These are phyloP conservation scores for Sesamia inferens DNA, from an alignment of 2,888 invertebrate genomes.

Conservation along the genomic window DNA sequence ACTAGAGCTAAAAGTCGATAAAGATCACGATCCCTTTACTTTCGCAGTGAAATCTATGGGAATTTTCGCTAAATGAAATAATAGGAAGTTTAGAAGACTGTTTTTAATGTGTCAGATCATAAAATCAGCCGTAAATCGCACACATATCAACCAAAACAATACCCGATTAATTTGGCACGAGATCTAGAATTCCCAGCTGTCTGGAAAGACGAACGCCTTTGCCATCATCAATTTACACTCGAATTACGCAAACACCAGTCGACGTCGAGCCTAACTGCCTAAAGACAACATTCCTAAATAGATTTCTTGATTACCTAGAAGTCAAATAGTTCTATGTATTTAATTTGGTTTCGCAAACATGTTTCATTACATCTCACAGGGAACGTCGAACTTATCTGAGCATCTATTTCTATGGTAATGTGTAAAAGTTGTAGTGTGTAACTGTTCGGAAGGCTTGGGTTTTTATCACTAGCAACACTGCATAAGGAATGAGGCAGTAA, in stretches of 20 bases:
- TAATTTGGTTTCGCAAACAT: conserved; percentile 47
- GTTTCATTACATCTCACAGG: conserved; percentile 41
- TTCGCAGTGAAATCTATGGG: background rate
- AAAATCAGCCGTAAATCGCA: background rate
- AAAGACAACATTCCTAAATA: conserved; percentile 52
- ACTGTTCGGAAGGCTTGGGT: background rate
- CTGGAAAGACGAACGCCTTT: conserved; percentile 6
- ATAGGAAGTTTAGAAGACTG: background rate
- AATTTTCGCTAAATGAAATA: background rate
- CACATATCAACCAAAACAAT: background rate
- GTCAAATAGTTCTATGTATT: conserved; percentile 24
- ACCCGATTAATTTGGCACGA: background rate
- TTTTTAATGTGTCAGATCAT: background rate
- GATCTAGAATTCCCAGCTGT: background rate
- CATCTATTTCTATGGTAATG: conserved; percentile 46
- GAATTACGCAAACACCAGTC: conserved; percentile 47
- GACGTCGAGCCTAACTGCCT: conserved; percentile 29
- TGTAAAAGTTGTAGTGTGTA: conserved; percentile 13
- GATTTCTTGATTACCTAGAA: conserved; percentile 62
- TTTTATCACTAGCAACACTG: conserved; percentile 14
- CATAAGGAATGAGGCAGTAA: conserved; percentile 3
- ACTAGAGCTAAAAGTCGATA: conserved; percentile 8
- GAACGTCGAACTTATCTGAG: conserved; percentile 21
- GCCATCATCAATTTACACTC: conserved; percentile 30
- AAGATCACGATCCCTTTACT: background rate